phyloP scores from a whole-genome alignment of 2,113 vertebrate species.

The Epinephelus cyanopodus region DNA sequence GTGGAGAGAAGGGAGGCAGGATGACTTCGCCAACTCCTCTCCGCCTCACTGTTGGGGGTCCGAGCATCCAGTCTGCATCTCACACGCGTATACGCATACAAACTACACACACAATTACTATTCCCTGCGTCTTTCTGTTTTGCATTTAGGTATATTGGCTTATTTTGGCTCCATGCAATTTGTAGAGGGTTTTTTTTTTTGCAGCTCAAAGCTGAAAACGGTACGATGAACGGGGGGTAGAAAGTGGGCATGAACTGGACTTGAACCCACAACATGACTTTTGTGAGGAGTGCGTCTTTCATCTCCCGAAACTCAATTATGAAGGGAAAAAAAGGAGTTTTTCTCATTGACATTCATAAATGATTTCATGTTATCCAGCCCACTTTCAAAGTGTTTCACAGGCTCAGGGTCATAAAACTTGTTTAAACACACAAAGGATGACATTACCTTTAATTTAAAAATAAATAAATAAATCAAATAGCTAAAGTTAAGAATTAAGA shows the following conservation, averaged over 20 bases:
- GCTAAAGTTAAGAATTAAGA: not conserved
- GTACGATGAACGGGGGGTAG: constrained; percentile 21
- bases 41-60: constrained; percentile 54
- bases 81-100: constrained; percentile 15
- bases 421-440: constrained; percentile 21
- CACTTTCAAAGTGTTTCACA: constrained; percentile 24
- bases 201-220: constrained; percentile 33
- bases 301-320: constrained; percentile 16
- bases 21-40: constrained; percentile 48
- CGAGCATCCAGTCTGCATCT: constrained; percentile 40
- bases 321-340: not conserved
- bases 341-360: constrained; percentile 31
- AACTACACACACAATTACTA: constrained; percentile 45
- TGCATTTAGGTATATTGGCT: constrained; percentile 23
- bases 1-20: constrained; percentile 44
- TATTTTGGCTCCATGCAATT: constrained; percentile 17
- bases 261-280: constrained; percentile 36
- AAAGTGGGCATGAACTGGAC: constrained; percentile 18
- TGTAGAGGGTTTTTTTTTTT: not conserved
- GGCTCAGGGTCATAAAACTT: constrained; percentile 9
- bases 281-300: constrained; percentile 17
- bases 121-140: constrained; percentile 35
- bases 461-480: not conserved
- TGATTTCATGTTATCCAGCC: constrained; percentile 26
- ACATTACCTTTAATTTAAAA: not conserved